Percentiles rank a stretch among this genome's conserved stretches.
Conservation (phyloP, 2,797 vertebrate genomes). For the Artibeus jamaicensis region DNA sequence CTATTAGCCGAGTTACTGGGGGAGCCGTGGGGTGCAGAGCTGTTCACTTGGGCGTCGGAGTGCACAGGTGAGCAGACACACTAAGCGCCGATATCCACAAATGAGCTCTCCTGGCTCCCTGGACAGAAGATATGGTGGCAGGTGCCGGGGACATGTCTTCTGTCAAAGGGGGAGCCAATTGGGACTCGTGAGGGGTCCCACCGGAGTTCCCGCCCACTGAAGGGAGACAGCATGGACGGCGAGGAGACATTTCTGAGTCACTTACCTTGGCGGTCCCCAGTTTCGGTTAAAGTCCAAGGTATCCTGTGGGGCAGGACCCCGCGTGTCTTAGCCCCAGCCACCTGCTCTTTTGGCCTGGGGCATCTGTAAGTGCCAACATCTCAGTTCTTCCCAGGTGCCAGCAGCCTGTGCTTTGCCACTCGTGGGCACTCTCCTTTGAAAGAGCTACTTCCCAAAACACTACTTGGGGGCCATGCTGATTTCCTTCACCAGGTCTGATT, state of each 20-base stretch:
- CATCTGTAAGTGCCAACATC: neutral
- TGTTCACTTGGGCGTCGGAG: neutral
- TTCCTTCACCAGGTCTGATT: neutral
- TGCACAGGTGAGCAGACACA: neutral
- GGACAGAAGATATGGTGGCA: neutral
- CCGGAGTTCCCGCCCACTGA: neutral
- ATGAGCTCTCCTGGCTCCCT: neutral
- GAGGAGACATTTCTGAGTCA: neutral
- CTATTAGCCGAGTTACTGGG: neutral
- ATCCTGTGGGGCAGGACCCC: neutral
- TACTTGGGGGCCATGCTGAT: neutral
- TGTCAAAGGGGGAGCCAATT: neutral
- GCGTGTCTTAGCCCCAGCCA: neutral
- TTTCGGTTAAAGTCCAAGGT: neutral
- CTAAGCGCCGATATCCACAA: neutral
- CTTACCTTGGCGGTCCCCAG: neutral
- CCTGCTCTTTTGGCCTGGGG: neutral
- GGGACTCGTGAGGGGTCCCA: neutral
- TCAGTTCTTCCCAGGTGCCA: neutral
- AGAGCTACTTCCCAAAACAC: neutral
- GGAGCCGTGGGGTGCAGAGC: neutral
- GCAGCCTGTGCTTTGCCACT: neutral
- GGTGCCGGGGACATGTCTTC: rapidly evolving
- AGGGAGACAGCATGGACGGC: neutral
- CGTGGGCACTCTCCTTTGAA: neutral